These are phyloP conservation scores for Cettia cetti DNA, from an alignment of 2,113 vertebrate genomes.

Conservation along the genomic window DNA sequence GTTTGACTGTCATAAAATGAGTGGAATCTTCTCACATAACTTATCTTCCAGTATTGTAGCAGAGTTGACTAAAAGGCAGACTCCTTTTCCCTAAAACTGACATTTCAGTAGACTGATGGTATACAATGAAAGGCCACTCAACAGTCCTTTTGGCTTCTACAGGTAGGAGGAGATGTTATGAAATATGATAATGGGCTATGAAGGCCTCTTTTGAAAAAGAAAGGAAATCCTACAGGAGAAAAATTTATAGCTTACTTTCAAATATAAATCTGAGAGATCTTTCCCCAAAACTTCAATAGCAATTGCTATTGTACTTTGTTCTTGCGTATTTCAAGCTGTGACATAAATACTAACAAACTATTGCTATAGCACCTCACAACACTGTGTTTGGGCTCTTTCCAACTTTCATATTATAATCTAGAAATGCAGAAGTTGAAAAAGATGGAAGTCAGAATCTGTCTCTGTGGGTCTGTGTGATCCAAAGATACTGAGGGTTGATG, in stretches of 20 bases:
- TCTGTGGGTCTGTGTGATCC: neutral
- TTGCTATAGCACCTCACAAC: neutral
- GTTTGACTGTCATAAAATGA: neutral
- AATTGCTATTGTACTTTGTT: neutral
- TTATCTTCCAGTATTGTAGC: neutral
- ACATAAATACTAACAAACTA: neutral
- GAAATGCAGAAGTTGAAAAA: neutral
- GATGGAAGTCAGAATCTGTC: neutral
- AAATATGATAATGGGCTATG: neutral
- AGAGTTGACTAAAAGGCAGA: neutral
- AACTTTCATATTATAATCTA: neutral
- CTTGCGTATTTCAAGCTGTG: neutral
- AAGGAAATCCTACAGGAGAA: neutral
- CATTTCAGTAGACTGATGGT: neutral
- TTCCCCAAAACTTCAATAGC: neutral
- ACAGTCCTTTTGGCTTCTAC: neutral
- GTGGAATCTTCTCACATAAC: neutral
- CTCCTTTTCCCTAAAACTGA: neutral
- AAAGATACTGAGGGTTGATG: neutral
- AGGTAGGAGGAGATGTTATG: neutral
- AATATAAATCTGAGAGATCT: neutral
- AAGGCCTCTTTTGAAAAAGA: neutral
- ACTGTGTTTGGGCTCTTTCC: neutral
- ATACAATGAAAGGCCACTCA: rapidly evolving
- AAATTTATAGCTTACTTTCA: neutral